These are phyloP conservation scores for Drosophila yooni DNA, from an alignment of 2,888 invertebrate genomes.

Conservation along the genomic window DNA sequence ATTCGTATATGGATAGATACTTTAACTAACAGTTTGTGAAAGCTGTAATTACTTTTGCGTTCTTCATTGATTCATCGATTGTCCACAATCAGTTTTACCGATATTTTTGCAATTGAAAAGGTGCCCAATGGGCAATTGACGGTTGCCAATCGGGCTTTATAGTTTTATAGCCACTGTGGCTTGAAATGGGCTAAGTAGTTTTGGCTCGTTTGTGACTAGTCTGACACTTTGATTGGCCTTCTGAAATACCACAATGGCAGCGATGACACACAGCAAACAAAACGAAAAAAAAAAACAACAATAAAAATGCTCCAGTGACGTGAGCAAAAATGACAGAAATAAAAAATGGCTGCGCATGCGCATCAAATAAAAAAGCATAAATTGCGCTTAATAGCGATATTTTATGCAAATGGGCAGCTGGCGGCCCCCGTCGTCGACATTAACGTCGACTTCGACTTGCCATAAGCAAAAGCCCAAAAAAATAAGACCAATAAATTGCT, in stretches of 20 bases:
- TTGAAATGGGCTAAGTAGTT: conserved; percentile 23
- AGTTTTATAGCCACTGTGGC: conserved; percentile 25
- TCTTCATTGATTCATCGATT: neutral
- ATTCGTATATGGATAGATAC: neutral
- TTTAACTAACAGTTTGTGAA: conserved; percentile 4
- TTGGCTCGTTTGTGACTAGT: conserved; percentile 4
- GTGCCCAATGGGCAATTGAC: conserved; percentile 26
- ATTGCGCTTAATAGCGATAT: conserved; percentile 72
- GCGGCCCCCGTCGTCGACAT: conserved; percentile 42
- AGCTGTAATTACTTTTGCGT: conserved; percentile 3
- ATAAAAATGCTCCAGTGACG: conserved; percentile 54
- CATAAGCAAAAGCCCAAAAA: conserved; percentile 47
- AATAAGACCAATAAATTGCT: conserved; percentile 48
- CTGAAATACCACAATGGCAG: conserved; percentile 66
- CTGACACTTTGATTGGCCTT: conserved; percentile 57
- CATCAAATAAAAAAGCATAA: conserved; percentile 69
- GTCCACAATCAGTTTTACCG: conserved; percentile 3
- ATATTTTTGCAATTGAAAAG: neutral
- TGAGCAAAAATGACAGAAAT: conserved; percentile 28
- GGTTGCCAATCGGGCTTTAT: conserved; percentile 1
- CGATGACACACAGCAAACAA: conserved; percentile 22
- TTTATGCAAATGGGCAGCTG: conserved; percentile 70
- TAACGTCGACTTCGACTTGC: conserved; percentile 7
- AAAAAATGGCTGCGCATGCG: conserved; percentile 77
- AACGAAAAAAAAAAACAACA: conserved; percentile 18